Conservation (phyloP, 2,797 vertebrate species). For the Myiotriccus ornatus region DNA sequence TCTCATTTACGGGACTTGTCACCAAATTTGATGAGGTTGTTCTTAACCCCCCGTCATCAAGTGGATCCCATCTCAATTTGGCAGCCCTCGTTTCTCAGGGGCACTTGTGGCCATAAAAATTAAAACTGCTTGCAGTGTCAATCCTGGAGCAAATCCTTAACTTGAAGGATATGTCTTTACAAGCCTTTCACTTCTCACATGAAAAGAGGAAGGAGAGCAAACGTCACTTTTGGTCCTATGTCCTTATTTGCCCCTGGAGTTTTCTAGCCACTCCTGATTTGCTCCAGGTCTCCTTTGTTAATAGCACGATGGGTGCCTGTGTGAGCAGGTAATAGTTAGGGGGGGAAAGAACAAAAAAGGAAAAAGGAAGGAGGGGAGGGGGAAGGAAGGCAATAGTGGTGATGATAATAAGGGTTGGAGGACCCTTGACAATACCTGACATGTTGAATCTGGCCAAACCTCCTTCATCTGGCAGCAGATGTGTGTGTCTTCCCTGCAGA, state of each 20-base stretch:
- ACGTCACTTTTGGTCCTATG: rapidly evolving
- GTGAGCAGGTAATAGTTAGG: neutral
- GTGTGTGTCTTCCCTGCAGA: neutral
- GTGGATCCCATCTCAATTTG: neutral
- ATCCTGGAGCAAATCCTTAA: neutral
- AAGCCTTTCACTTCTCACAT: neutral
- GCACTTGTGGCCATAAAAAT: neutral
- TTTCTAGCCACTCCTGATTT: neutral
- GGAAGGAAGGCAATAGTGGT: neutral
- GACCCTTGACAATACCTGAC: neutral
- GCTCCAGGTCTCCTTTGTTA: neutral
- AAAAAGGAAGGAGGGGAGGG: too few relatives aligned
- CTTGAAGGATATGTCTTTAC: neutral
- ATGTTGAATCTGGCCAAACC: neutral
- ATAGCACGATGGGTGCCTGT: neutral
- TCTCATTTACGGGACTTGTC: neutral
- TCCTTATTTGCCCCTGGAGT: neutral
- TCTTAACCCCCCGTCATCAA: rapidly evolving
- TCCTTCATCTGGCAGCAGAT: neutral
- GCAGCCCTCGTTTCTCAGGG: neutral
- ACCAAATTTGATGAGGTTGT: neutral
- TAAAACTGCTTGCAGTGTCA: neutral
- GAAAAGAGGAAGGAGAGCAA: neutral
- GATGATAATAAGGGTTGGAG: rapidly evolving
- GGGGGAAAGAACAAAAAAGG: neutral